Evolutionary conservation across 2,888 invertebrate species (phyloP).

Genomic region (Diaphora mendica): DNA sequence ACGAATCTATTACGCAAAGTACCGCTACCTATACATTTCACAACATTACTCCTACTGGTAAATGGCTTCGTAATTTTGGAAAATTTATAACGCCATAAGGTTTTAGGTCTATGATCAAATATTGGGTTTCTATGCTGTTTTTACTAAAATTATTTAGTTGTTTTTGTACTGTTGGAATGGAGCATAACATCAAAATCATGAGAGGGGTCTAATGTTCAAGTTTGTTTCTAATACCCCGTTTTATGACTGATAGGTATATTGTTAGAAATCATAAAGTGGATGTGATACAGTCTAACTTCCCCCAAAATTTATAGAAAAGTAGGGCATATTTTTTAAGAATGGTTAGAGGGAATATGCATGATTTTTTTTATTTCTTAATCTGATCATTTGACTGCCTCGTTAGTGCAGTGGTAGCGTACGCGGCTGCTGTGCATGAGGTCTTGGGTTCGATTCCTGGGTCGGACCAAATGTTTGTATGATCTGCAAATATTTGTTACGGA

Average conservation of each 20-base stretch:
- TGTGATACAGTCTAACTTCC: too few species aligned
- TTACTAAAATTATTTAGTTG: background rate
- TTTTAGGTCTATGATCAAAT: background rate
- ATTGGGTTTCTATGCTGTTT: background rate
- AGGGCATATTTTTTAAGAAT: too few species aligned
- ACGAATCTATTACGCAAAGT: conserved; percentile 8
- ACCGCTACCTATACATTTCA: conserved; percentile 5
- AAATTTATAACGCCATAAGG: background rate
- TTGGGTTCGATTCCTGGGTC: too few species aligned
- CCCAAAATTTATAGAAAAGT: too few species aligned
- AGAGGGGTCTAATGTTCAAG: background rate
- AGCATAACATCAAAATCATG: background rate
- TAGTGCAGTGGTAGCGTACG: too few species aligned
- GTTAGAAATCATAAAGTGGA: too few species aligned
- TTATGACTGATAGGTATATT: background rate
- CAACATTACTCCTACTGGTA: conserved; percentile 1
- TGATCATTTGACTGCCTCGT: too few species aligned
- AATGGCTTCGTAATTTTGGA: background rate
- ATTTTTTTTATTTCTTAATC: too few species aligned
- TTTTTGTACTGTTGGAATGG: background rate
- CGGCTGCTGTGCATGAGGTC: too few species aligned
- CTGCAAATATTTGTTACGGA: too few species aligned
- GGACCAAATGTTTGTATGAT: too few species aligned
- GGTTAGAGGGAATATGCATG: too few species aligned
- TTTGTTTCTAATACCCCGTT: background rate